Percentiles rank a stretch among this genome's conserved stretches.
phyloP scores from a whole-genome alignment of 2,797 vertebrate species.

The Galago senegalensis region DNA sequence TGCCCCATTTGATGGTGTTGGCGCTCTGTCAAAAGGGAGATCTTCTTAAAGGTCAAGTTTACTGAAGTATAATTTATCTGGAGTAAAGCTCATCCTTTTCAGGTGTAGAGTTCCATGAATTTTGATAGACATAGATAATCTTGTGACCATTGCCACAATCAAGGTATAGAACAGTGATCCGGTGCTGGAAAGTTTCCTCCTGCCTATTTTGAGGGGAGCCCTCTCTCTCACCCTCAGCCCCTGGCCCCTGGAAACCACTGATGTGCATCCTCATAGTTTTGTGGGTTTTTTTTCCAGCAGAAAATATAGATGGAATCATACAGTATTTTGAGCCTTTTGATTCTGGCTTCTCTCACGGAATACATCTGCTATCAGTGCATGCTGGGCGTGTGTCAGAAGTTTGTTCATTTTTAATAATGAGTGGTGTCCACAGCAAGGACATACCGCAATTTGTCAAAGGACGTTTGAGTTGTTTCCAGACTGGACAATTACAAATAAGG shows the following conservation, averaged over 20 bases:
- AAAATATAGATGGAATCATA: fast-evolving
- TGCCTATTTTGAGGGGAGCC: neutral
- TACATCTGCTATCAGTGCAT: fast-evolving
- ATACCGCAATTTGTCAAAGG: neutral
- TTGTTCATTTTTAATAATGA: neutral
- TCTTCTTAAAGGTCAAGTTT: neutral
- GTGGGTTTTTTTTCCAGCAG: neutral
- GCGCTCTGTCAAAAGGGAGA: neutral
- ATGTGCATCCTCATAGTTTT: neutral
- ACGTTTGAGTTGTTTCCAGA: neutral
- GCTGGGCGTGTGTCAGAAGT: fast-evolving
- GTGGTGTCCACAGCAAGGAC: neutral
- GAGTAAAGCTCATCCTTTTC: neutral
- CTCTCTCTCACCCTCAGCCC: neutral
- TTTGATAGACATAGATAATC: neutral
- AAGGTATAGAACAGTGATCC: neutral
- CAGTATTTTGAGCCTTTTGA: neutral
- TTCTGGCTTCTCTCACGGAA: neutral
- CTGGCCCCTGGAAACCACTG: neutral
- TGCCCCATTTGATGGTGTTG: neutral
- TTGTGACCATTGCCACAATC: neutral
- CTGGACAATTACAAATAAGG: neutral
- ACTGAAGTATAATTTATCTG: neutral
- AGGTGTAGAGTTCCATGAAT: neutral
- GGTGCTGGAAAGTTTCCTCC: no score